Percentiles rank a stretch among this genome's conserved stretches.
Evolutionary conservation across 1,140 invertebrate species (phyloP).

Genomic region (Acarapis woodi): DNA sequence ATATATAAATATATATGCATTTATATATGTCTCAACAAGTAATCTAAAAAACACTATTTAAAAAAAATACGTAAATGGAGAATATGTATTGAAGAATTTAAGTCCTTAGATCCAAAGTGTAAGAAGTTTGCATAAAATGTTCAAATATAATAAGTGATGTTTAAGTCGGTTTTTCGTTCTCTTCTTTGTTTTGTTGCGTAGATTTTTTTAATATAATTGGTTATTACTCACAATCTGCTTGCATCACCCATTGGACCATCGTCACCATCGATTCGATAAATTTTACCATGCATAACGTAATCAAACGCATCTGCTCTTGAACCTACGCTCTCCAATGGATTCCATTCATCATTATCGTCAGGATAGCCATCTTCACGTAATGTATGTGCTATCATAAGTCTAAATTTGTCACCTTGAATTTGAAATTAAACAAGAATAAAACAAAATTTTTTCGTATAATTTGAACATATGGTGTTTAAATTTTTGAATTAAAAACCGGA

Average conservation of each 20-base stretch:
- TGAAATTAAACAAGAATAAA: too few species aligned
- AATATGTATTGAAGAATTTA: not conserved
- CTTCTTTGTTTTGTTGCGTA: not conserved
- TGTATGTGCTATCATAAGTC: constrained; percentile 73
- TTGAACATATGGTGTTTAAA: too few species aligned
- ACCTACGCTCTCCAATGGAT: constrained; percentile 42
- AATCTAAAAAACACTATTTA: not conserved
- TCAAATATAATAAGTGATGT: too few species aligned
- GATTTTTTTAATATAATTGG: too few species aligned
- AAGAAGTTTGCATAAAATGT: too few species aligned
- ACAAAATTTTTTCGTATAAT: too few species aligned
- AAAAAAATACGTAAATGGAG: not conserved
- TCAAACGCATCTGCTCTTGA: constrained; percentile 84
- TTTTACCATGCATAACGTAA: constrained; percentile 99
- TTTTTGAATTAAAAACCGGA: too few species aligned
- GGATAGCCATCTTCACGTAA: constrained; percentile 83
- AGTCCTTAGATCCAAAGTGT: too few species aligned
- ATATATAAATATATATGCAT: too few species aligned
- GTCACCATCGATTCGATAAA: constrained; percentile 90
- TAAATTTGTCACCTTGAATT: constrained; percentile 67
- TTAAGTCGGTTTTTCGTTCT: not conserved
- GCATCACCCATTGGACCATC: constrained; percentile 64
- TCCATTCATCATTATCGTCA: constrained; percentile 68
- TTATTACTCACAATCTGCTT: constrained; percentile 49
- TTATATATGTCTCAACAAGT: too few species aligned